phyloP scores from a whole-genome alignment of 2,113 vertebrate genomes.

The Rostratula benghalensis region DNA sequence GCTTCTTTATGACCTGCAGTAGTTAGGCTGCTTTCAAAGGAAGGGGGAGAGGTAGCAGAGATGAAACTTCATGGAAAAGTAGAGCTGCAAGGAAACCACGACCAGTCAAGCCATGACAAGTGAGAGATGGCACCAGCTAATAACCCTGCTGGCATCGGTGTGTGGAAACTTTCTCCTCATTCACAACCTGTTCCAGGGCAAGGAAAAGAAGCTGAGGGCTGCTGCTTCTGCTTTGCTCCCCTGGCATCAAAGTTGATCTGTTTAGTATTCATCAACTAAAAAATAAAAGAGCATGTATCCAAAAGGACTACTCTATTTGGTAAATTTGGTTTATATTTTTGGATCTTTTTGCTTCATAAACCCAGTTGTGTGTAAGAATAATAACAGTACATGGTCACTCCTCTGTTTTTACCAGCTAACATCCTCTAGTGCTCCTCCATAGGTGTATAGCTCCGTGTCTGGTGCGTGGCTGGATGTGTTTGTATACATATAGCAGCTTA shows the following conservation, averaged over 20 bases:
- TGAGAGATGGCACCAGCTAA: neutral
- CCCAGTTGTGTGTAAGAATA: neutral
- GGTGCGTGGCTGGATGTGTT: neutral
- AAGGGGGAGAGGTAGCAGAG: neutral
- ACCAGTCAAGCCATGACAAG: neutral
- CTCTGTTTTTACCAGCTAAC: neutral
- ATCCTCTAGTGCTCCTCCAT: rapidly evolving
- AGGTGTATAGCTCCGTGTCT: neutral
- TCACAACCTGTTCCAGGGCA: neutral
- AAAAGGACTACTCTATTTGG: neutral
- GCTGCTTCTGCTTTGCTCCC: neutral
- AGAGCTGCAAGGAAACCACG: neutral
- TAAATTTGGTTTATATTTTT: neutral
- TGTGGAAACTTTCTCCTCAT: neutral
- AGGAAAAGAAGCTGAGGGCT: neutral
- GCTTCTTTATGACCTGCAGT: neutral
- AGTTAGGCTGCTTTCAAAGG: rapidly evolving
- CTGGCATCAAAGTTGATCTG: neutral
- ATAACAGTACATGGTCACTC: rapidly evolving
- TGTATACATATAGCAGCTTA: neutral
- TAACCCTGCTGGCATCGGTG: neutral
- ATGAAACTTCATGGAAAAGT: neutral
- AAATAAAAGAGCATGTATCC: rapidly evolving
- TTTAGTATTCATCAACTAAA: neutral
- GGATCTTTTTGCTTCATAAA: neutral